Percentiles rank a stretch among this genome's conserved stretches.
Evolutionary conservation across 2,888 invertebrate genomes (phyloP).

Genomic region (Mesorhabditis spiculigera): DNA sequence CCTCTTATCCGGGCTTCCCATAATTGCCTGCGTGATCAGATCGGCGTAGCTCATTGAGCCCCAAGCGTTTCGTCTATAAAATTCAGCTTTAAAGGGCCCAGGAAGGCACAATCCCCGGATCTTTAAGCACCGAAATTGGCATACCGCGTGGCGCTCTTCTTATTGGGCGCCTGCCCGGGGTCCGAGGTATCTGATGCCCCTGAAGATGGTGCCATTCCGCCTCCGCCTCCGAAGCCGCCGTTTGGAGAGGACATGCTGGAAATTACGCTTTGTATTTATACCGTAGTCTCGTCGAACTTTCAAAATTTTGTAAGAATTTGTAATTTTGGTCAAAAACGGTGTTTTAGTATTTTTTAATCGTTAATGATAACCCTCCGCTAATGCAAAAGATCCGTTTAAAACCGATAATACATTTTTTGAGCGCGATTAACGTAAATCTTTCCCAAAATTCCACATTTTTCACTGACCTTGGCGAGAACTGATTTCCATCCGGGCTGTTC

Average conservation of each 20-base stretch:
- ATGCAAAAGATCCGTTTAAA: too few relatives aligned
- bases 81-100: too few relatives aligned
- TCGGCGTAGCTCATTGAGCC: slow-evolving; percentile 97
- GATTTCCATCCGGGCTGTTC: slow-evolving; percentile 25
- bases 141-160: slow-evolving; percentile 1
- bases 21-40: slow-evolving; percentile 96
- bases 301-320: too few relatives aligned
- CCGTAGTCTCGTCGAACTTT: too few relatives aligned
- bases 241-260: slow-evolving; percentile 18
- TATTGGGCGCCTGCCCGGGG: slow-evolving; percentile 6
- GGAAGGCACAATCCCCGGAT: too few relatives aligned
- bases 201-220: slow-evolving; percentile 13
- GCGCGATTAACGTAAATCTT: too few relatives aligned
- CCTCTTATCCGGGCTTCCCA: slow-evolving; percentile 87
- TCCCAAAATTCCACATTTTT: background rate
- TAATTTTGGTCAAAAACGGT: too few relatives aligned
- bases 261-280: background rate
- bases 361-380: too few relatives aligned
- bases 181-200: slow-evolving; percentile 21
- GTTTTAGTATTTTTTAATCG: too few relatives aligned
- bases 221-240: slow-evolving; percentile 11
- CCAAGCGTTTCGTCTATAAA: slow-evolving; percentile 80
- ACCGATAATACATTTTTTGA: too few relatives aligned
- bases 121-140: background rate
- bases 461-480: slow-evolving; percentile 20